Conservation (phyloP, 2,888 invertebrate genomes). For the Eumacrocentrus americanus region DNA sequence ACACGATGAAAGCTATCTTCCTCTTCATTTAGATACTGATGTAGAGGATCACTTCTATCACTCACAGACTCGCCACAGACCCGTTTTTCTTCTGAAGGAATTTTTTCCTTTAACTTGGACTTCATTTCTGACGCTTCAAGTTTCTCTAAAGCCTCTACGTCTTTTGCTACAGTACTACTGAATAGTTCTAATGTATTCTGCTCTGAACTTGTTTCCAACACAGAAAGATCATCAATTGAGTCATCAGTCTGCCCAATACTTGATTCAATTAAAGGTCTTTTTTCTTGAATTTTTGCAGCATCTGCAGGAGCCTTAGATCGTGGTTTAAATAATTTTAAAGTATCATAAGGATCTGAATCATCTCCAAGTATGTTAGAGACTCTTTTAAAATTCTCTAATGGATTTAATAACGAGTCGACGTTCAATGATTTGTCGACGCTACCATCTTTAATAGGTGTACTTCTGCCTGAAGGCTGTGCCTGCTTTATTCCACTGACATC, state of each 20-base stretch:
- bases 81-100: conserved; percentile 56
- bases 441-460: conserved; percentile 26
- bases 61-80: conserved; percentile 67
- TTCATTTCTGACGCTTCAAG: conserved; percentile 12
- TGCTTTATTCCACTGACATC: conserved; percentile 27
- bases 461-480: conserved; percentile 28
- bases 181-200: conserved; percentile 41
- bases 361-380: conserved; percentile 47
- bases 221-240: conserved; percentile 22
- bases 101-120: conserved; percentile 38
- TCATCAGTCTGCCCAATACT: not conserved
- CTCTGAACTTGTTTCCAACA: conserved; percentile 21
- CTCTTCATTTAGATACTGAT: conserved; percentile 62
- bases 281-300: conserved; percentile 6
- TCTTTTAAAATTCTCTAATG: conserved; percentile 41
- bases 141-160: conserved; percentile 17
- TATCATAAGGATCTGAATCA: conserved; percentile 53
- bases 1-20: conserved; percentile 55
- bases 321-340: conserved; percentile 54
- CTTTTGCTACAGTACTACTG: not conserved
- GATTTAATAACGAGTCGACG: conserved; percentile 34
- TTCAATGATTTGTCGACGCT: not conserved
- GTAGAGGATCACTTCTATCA: conserved; percentile 86
- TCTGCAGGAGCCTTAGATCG: conserved; percentile 30
- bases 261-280: conserved; percentile 3